Conservation (phyloP, 1,140 invertebrate genomes). For the Sitobion miscanthi region DNA sequence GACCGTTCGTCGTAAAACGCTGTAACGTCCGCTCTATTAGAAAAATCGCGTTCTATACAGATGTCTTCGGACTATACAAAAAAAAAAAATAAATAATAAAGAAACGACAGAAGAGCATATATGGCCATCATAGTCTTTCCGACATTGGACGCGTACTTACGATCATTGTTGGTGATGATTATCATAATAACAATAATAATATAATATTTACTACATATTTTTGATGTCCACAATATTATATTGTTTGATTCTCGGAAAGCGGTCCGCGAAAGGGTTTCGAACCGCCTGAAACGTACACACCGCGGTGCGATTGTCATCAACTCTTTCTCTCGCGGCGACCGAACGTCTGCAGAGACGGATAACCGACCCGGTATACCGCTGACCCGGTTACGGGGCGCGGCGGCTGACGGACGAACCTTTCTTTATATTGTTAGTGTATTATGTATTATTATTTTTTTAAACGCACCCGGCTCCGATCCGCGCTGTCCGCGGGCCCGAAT, state of each 20-base stretch:
- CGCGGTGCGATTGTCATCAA: conserved; percentile 10
- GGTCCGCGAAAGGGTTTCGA: not conserved
- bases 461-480: conserved; percentile 43
- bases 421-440: conserved; percentile 34
- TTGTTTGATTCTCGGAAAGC: not conserved
- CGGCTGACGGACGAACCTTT: not conserved
- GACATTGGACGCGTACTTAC: not conserved
- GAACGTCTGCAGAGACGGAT: not conserved
- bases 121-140: not conserved
- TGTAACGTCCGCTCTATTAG: not conserved
- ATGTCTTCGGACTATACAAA: not conserved
- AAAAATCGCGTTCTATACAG: not conserved
- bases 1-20: not conserved
- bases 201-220: not conserved
- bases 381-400: not conserved
- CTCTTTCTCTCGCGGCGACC: conserved; percentile 44
- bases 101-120: not conserved
- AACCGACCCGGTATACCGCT: not conserved
- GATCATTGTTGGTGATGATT: not conserved
- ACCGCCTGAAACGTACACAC: not conserved
- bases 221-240: not conserved
- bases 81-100: not conserved
- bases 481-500: conserved; percentile 20
- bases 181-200: not conserved
- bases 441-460: conserved; percentile 34